A percentile compares a stretch with the other conserved stretches of the same genome.
phyloP scores from a whole-genome alignment of 2,113 vertebrate genomes.

The Hyaena hyaena region DNA sequence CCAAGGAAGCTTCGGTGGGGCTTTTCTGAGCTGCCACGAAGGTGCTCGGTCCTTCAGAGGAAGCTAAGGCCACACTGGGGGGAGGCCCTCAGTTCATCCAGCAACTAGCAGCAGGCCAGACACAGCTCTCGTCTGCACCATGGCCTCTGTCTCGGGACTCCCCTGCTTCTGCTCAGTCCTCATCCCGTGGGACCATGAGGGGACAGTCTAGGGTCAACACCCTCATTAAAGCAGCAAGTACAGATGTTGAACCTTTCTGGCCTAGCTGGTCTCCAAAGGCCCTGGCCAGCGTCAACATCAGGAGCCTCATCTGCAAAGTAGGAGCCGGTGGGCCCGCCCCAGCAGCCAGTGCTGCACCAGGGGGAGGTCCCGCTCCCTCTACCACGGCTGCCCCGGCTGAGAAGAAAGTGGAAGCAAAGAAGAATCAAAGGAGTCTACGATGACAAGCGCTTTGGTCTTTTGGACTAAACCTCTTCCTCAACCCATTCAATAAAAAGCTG shows the following conservation, averaged over 20 bases:
- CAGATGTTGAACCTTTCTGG: background rate
- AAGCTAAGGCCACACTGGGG: background rate
- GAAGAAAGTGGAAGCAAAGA: background rate
- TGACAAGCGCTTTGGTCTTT: background rate
- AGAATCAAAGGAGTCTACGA: background rate
- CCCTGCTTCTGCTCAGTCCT: background rate
- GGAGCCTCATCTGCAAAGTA: background rate
- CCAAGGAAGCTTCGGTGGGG: background rate
- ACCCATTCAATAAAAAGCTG: background rate
- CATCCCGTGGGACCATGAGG: background rate
- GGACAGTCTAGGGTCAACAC: background rate
- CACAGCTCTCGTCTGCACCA: background rate
- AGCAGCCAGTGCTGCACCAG: background rate
- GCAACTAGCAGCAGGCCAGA: background rate
- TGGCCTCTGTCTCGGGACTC: background rate
- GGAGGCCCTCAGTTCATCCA: background rate
- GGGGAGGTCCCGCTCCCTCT: background rate
- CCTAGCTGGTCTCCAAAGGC: background rate
- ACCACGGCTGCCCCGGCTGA: too few species aligned
- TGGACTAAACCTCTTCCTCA: background rate
- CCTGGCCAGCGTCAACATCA: background rate
- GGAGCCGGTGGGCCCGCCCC: too few species aligned
- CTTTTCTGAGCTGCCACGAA: background rate
- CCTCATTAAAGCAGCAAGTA: background rate
- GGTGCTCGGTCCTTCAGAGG: background rate